These are phyloP conservation scores for Sphenodon punctatus DNA, from an alignment of 2,797 vertebrate genomes.

Conservation along the genomic window DNA sequence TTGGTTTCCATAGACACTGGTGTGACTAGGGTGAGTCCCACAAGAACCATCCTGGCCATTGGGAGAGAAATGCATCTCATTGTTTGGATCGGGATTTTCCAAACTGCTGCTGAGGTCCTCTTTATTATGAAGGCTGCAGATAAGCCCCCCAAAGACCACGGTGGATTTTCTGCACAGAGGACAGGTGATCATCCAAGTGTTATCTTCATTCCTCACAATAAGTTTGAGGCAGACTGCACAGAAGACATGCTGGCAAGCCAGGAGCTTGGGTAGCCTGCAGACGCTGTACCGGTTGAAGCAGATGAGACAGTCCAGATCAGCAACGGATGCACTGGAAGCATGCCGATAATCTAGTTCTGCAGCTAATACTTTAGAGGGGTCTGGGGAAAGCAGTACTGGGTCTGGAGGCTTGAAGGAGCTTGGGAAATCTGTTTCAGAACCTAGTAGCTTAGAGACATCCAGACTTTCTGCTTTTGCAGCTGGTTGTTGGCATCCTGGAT, in stretches of 20 bases:
- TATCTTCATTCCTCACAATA: constrained; percentile 57
- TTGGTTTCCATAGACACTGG: background rate
- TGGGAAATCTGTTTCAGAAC: background rate
- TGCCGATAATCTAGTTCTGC: rapidly evolving
- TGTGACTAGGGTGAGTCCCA: background rate
- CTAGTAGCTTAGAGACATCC: background rate
- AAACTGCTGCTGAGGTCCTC: constrained; percentile 42
- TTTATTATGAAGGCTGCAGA: constrained; percentile 70
- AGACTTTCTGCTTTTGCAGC: background rate
- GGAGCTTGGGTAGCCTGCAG: constrained; percentile 68
- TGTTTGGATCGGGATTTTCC: background rate
- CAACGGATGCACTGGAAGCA: rapidly evolving
- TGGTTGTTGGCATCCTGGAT: background rate
- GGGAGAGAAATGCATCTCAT: constrained; percentile 31
- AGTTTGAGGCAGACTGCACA: constrained; percentile 75
- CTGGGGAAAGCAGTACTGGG: rapidly evolving
- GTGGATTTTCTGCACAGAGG: constrained; percentile 76
- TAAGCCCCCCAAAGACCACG: constrained; percentile 69
- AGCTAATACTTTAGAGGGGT: rapidly evolving
- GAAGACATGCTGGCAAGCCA: constrained; percentile 76
- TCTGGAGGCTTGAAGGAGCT: background rate
- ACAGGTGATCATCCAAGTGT: constrained; percentile 70
- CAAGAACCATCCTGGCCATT: background rate
- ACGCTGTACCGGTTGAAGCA: constrained; percentile 75
- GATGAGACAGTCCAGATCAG: constrained; percentile 73